A percentile compares a stretch with the other conserved stretches of the same genome.
These are phyloP conservation scores for Agrochola lota DNA, from an alignment of 2,888 invertebrate genomes.

Conservation along the genomic window DNA sequence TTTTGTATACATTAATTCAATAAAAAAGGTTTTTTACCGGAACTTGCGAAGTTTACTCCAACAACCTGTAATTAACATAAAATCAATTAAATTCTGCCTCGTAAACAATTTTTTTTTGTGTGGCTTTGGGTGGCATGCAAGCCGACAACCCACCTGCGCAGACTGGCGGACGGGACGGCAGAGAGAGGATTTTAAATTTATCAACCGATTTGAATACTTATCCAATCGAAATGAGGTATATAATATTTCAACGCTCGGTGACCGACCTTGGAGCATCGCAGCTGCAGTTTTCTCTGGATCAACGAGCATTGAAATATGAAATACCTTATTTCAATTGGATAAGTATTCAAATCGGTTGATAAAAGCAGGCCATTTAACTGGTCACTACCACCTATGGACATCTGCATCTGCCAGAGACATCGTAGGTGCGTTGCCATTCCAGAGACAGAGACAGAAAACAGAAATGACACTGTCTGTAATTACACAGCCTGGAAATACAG, in stretches of 20 bases:
- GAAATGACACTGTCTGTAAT: neutral
- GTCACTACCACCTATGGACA: neutral
- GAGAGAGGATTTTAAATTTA: too few species aligned
- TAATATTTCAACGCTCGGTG: too few species aligned
- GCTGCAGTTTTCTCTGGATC: too few species aligned
- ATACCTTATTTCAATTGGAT: too few species aligned
- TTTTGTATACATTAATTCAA: neutral
- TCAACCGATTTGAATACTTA: too few species aligned
- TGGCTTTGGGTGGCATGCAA: neutral
- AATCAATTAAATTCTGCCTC: neutral
- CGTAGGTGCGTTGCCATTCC: neutral
- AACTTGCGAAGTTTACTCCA: neutral
- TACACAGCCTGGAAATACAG: neutral
- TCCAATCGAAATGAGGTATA: too few species aligned
- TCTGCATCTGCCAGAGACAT: neutral
- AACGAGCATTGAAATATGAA: too few species aligned
- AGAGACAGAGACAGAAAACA: neutral
- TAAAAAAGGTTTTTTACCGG: neutral
- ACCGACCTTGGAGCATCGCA: too few species aligned
- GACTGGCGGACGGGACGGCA: too few species aligned
- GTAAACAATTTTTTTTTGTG: neutral
- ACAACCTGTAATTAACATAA: conserved; percentile 5
- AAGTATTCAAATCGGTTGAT: too few species aligned
- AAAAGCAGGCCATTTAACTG: too few species aligned
- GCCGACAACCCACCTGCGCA: neutral